Base-by-base conservation (phyloP, 2,113 vertebrate genomes). In the Ochotona princeps region DNA sequence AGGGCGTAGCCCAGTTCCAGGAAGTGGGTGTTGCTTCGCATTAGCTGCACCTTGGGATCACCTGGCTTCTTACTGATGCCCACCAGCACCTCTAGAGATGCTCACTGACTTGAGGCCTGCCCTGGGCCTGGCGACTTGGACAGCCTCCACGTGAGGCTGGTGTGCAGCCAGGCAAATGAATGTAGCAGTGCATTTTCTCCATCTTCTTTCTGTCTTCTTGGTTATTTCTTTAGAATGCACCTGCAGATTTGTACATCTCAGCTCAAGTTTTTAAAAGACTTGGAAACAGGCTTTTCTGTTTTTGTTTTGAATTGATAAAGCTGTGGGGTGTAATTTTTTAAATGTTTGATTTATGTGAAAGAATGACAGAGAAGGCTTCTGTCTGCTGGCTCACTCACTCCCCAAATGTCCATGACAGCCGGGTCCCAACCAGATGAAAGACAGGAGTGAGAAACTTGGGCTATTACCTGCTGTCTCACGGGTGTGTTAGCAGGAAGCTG, bases 171-270 rank as follows among this genome's bases (percentile, higher is more conserved):
- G 44, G 8, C 5, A 13, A 74, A 47, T 72, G 60, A 74, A 47
- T 44, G 69, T 32, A 25, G 6, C 30, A 18, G 47, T 17, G 28
- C 28, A 25, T 84, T 67, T 80, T 67, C 25, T 81, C 47, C 13
- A 1, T 32, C 4, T 57, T 5, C 35, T 67, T 38, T 67, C 12
- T 90, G 47, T 83, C 14, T 79, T 84, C 79, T 75, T 78, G 44
- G 20, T 87, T 92, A 54, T 80, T 90, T 90, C 38, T 82, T 35
- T n/a, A 75, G 30, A 83, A 70, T 32, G 44, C 21, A 15, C 38
- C n/a, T 92, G 23, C 69, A 93, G 10, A 92, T 94, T n/a, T 90
- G 30, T 85, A 81, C 54, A 78, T 49, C 63, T 90, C 38, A 84
- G 86, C 2, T 32, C n/a, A 21, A 32, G 60, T 69, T 83, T 92